Base-by-base conservation (phyloP, 2,797 vertebrate genomes). In the Valencia hispanica region DNA sequence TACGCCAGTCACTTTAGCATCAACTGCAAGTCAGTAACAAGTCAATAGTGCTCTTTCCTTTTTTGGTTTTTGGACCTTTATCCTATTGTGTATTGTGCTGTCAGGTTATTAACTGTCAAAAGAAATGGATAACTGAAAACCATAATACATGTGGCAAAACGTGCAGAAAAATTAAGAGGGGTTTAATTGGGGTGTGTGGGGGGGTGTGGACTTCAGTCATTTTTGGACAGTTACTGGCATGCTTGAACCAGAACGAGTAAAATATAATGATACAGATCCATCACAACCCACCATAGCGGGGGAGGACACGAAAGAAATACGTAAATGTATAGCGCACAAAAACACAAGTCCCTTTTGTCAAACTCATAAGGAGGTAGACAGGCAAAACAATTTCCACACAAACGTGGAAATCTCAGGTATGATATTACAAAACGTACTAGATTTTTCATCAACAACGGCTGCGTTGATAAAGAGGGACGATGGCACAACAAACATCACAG, bases 321-420 rank as follows among this genome's bases (percentile, higher is more conserved):
- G 57, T 83, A 77, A 77, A 32, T 79, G 83, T 83, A 57, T 53
- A 92, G 90, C 90, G 90, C 92, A 93, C 93, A 91, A 87, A 90
- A 88, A 89, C 81, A 90, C 48, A 80, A 91, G 91, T 95, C 94
- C 94, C 94, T 94, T 94, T 74, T 93, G 75, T 90, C 88, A 73
- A 92, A 90, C 85, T 85, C 84, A 83, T 73, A 80, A 89, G 87
- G 94, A 94, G 94, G 93, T 94, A 94, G 92, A 91, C 88, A 87
- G 85, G 91, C 87, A 87, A 87, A 88, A 94, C 80, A 78, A 75
- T 82, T 88, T 72, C 84, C 84, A 75, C 70, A 81, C 1, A 85
- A 80, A 83, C 82, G 70, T 59, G 81, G 76, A 78, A 83, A 70
- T 88, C 81, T 80, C 84, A 77, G 86, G 78, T 85, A 65, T 71